phyloP scores from a whole-genome alignment of 1,140 invertebrate species.

The Goniozus legneri region DNA sequence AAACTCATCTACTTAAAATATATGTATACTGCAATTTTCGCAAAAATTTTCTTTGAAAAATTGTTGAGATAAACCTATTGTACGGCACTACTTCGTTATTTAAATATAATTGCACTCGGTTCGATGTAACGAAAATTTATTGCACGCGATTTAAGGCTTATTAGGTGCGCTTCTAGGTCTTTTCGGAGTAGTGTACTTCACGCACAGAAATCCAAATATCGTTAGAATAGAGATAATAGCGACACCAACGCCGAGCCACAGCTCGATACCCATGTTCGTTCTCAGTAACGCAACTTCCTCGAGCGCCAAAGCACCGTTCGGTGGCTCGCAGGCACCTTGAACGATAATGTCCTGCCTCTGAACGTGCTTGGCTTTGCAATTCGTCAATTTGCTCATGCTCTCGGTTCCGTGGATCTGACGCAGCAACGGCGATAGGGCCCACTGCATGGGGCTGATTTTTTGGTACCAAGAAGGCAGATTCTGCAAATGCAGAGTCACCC shows the following conservation, averaged over 20 bases:
- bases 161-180: conserved; percentile 46
- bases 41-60: too few relatives aligned
- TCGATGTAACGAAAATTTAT: neutral
- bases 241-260: conserved; percentile 36
- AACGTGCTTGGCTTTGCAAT: conserved; percentile 58
- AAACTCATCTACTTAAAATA: too few relatives aligned
- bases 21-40: too few relatives aligned
- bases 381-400: conserved; percentile 45
- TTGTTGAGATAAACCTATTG: too few relatives aligned
- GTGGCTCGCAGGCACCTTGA: conserved; percentile 70
- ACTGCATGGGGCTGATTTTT: conserved; percentile 70
- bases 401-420: conserved; percentile 64
- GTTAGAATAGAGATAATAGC: conserved; percentile 25
- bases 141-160: conserved; percentile 37
- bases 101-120: neutral
- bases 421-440: conserved; percentile 68
- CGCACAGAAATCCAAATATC: conserved; percentile 29
- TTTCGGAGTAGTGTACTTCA: conserved; percentile 37
- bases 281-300: conserved; percentile 42
- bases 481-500: conserved; percentile 67
- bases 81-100: too few relatives aligned
- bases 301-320: conserved; percentile 72
- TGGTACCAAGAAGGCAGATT: conserved; percentile 65
- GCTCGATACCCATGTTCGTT: conserved; percentile 22
- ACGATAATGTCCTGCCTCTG: conserved; percentile 80